Base-by-base conservation (phyloP, 2,888 invertebrate species). In the Gryllus longicercus region DNA sequence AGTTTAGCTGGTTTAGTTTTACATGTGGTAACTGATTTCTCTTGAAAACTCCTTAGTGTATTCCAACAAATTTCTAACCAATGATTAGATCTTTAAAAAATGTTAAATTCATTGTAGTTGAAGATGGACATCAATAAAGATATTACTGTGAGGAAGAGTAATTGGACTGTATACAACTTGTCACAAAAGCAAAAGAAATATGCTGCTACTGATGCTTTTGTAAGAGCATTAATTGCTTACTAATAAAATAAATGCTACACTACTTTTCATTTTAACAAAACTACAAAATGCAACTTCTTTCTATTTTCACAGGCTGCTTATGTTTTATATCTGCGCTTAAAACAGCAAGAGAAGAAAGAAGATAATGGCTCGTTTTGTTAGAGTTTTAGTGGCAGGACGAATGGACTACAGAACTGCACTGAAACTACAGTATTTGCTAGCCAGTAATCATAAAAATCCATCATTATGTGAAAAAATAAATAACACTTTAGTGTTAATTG, bases 201-300 rank as follows among this genome's bases (percentile, higher is more conserved):
- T 86, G 92, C 92, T 50, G 91, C 92, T 11, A 91, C 90, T 77
- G 92, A 92, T 87, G 91, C 92, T 83, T 92, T 91, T 86, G 92
- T 92, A 86, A 87, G 90, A 86, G 49, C 76, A 16, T 18, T 14
- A 63, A 63, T 18, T 18, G n/a, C 16, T 63, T 63, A 63, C 63
- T 11, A 38, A 38, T 38, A 8, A 38, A 38, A 38, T 38, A 38
- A 8, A 38, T 16, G 10, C n/a, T n/a, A 63, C n/a, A 63, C 4
- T 63, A 63, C 63, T 18, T 63, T 18, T 11, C n/a, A 63, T 18
- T 63, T 18, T 63, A 12, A 63, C 12, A 63, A 63, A n/a, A 18
- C 8, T 63, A 18, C 16, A 63, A 16, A 5, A n/a, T 63, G 5
- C 63, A 63, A 63, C 16, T n/a, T 51, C 51, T 76, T 18, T n/a